Evolutionary conservation across 1,140 invertebrate species (phyloP), one percentile per base, ranked within the genome.

Genomic region (Brachionus manjavacas): DNA sequence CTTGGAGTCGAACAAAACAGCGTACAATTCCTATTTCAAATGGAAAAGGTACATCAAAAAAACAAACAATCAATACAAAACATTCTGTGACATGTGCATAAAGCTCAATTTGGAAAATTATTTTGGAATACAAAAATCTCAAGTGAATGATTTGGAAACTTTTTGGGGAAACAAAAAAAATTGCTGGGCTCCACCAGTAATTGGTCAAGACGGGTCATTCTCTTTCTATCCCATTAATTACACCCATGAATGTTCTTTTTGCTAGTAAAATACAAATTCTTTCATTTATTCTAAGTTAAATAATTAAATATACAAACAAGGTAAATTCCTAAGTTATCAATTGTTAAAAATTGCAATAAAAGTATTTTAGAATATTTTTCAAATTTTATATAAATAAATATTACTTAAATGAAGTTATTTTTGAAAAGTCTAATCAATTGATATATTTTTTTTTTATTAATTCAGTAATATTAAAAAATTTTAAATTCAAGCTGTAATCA

Each of bases 21-120:
- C 46, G 12, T 85, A 85, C 25, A 70, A 85, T 78, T 8, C 23
- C 14, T 85, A 81, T 46, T 83, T 81, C 49, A 28, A 52, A 31
- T 85, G 84, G 84, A 85, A 85, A 49, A 31, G 39, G n/a, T 64
- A 80, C 23, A 52, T 80, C 8, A 80, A 80, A 64, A 28, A 12
- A 14, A 52, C 46, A 1, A 20, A 52, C 14, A 12, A 80, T 64
- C 28, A 52, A 80, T 80, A 31, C 46, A 52, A 80, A 20, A 23
- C 16, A 41, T 78, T 80, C 41, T 80, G 76, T 64, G 43, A 80
- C 12, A 80, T 80, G 76, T 80, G 76, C 35, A 80, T 80, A 25
- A 52, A 64, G 52, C 23, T 80, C 4, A 31, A 80, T 55, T 41
- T 80, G 14, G 76, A 80, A 64, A 31, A 49, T 16, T 80, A 20